phyloP scores from a whole-genome alignment of 2,113 vertebrate genomes.

The Arenaria interpres region DNA sequence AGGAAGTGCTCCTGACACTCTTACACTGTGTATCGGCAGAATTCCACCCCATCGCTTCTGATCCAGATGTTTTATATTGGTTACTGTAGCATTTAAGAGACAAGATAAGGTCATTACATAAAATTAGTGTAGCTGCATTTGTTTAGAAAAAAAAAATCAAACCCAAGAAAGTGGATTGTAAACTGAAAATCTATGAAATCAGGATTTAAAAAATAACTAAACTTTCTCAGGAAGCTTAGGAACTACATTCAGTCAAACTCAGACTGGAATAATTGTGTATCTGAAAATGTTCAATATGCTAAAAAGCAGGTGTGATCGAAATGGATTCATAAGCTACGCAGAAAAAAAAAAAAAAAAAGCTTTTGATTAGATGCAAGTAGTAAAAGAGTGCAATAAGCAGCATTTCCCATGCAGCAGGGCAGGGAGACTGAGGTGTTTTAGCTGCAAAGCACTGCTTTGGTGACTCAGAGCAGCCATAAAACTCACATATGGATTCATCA shows the following conservation, averaged over 20 bases:
- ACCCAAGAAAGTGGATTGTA: background rate
- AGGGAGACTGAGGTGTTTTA: background rate
- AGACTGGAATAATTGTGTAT: background rate
- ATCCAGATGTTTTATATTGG: background rate
- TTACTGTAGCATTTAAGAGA: background rate
- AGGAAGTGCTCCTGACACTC: background rate
- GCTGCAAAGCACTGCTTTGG: background rate
- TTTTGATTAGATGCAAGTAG: background rate
- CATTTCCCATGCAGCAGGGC: background rate
- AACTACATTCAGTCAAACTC: background rate
- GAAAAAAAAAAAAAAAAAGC: background rate
- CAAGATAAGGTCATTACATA: background rate
- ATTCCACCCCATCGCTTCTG: background rate
- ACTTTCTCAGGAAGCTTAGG: background rate
- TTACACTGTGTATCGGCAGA: background rate
- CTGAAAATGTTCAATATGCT: background rate
- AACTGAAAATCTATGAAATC: background rate
- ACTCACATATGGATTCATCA: background rate
- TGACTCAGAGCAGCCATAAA: slow-evolving; percentile 18
- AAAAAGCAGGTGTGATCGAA: background rate
- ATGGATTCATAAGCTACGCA: background rate
- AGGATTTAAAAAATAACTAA: background rate
- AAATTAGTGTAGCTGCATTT: background rate
- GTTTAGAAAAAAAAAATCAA: background rate
- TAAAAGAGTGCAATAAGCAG: background rate